phyloP scores from a whole-genome alignment of 2,113 vertebrate genomes.

The Ondatra zibethicus region DNA sequence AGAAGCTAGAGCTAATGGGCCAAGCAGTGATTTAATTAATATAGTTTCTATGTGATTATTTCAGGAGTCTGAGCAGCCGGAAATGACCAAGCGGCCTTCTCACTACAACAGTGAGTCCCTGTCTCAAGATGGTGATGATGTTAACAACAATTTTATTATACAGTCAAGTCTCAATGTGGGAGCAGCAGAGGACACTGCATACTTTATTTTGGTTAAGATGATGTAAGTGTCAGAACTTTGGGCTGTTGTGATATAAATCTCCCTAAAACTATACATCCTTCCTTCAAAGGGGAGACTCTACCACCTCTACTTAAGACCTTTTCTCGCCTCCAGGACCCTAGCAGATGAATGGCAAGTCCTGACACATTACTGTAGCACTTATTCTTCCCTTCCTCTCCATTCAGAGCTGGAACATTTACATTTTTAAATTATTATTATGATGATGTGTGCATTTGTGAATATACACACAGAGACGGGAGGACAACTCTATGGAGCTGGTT shows the following conservation, averaged over 20 bases:
- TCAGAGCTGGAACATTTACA: not conserved
- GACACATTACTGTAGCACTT: not conserved
- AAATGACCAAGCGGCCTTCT: no score
- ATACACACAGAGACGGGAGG: no score
- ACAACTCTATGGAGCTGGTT: not conserved
- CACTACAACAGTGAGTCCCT: not conserved
- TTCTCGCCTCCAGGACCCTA: not conserved
- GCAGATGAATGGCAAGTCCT: not conserved
- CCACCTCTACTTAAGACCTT: no score
- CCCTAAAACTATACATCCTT: not conserved
- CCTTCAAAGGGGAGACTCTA: not conserved
- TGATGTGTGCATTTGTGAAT: no score
- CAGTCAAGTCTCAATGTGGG: not conserved
- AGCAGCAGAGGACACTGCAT: not conserved
- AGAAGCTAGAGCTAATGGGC: no score
- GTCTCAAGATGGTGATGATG: not conserved
- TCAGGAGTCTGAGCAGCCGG: no score
- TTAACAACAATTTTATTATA: not conserved
- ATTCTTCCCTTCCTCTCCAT: not conserved
- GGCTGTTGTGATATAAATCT: not conserved
- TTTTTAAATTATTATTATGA: not conserved
- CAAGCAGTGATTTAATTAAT: no score
- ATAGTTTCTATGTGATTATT: no score
- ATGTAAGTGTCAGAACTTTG: not conserved
- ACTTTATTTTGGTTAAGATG: not conserved